Base-by-base conservation (phyloP, 2,113 vertebrate species). In the Callithrix jacchus region DNA sequence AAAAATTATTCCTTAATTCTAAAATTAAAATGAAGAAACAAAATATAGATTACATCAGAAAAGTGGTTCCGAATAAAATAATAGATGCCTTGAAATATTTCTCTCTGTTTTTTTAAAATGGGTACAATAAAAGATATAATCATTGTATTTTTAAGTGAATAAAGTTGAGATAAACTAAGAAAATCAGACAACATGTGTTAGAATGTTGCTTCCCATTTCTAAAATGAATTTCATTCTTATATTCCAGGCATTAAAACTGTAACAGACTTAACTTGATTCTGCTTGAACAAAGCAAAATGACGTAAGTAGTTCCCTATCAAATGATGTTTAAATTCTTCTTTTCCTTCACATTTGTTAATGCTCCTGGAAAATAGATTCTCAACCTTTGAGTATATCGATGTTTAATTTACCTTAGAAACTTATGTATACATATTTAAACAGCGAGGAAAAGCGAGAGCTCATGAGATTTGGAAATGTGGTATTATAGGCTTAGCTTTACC, bases 341-440 rank as follows among this genome's bases (percentile, higher is more conserved):
- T 97, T 80, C 23, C 21, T 90, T 70, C 40, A 91, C 47, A 74
- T 85, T 73, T 88, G 93, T 79, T 93, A 94, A 91, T 77, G 17
- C 90, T 95, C 49, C 89, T 86, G 92, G 91, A 90, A 84, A 56
- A 97, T 7, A 11, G 0, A 40, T 81, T 94, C 95, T 97, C 86
- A 79, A 94, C 20, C 35, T 71, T 97, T 73, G 16, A 95, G 1
- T 92, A 49, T 94, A 95, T 61, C 64, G 95, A 52, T 76, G 70
- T 84, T 95, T 94, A 91, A 86, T 89, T 97, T 97, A 88, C 9
- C 87, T 92, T 90, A 64, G 32, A 93, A 81, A 92, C 13, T 27
- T 94, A 83, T 32, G 3, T 68, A 91, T 95, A 98, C 95, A 97
- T 92, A 84, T 97, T 82, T 89, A 96, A 91, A 49, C 58, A 47